These are phyloP conservation scores for Rhabdomys pumilio DNA, from an alignment of 2,797 vertebrate genomes.

Conservation along the genomic window DNA sequence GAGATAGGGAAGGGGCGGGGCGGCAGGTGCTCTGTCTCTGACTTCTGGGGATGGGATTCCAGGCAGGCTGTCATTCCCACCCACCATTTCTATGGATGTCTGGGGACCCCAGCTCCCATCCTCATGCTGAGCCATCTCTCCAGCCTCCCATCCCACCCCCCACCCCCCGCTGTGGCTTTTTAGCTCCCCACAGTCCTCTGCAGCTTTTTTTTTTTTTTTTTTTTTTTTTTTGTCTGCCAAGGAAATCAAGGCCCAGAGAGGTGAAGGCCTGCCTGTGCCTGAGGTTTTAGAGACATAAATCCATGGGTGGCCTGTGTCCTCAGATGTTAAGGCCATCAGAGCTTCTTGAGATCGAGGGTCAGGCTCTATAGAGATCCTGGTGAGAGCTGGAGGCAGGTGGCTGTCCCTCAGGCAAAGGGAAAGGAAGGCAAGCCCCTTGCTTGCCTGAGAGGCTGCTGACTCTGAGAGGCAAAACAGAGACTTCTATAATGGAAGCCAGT, in stretches of 20 bases:
- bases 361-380: not conserved
- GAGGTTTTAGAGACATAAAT: not conserved
- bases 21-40: not conserved
- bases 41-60: not conserved
- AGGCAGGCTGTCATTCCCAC: not conserved
- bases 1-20: no score
- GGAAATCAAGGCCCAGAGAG: constrained; percentile 7
- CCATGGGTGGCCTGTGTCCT: not conserved
- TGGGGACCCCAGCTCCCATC: not conserved
- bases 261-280: not conserved
- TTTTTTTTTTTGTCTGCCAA: constrained; percentile 22
- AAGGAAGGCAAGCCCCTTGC: not conserved
- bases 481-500: not conserved
- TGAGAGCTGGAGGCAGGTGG: not conserved
- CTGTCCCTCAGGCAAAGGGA: not conserved
- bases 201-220: not conserved
- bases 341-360: not conserved
- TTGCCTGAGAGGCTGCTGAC: not conserved
- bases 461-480: constrained; percentile 19
- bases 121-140: not conserved
- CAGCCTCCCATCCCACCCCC: not conserved
- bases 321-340: not conserved
- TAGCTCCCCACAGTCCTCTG: not conserved
- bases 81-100: not conserved
- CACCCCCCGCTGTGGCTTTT: not conserved